Base-by-base conservation (phyloP, 2,797 vertebrate species). In the Hapalemur alaotrensis region DNA sequence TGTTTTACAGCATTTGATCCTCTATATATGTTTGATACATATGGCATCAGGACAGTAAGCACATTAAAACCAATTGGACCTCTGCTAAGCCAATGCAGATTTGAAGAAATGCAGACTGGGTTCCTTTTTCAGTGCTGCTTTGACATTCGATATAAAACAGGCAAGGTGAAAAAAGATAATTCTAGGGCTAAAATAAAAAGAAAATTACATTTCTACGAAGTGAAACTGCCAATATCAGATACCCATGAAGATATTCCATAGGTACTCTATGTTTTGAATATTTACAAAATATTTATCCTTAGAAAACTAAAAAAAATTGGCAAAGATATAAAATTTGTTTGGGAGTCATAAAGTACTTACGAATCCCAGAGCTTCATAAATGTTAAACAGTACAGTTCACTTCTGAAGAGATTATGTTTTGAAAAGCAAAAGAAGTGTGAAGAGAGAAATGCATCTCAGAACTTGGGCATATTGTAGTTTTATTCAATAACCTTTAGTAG, bases 401-500 rank as follows among this genome's bases (percentile, higher is more conserved):
- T 86, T 67, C 67, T 86, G 50, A 63, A 59, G 30, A 89, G n/a
- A 73, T 61, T 48, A 67, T 43, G 2, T 70, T 92, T 41, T 35
- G 52, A 95, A 54, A 84, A 93, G 41, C 69, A 95, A 80, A 75
- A 85, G 70, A 91, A 17, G 22, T 69, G 2, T 97, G 14, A 85
- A 80, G 69, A 73, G 18, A 89, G n/a, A 17, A 81, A 13, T 65
- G 3, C 10, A 11, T 90, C 35, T 84, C 57, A 73, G 70, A 86
- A 61, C 20, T 65, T 92, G 41, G 61, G 28, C 30, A 38, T 43
- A 79, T 69, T 59, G 8, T 86, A 81, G 23, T 84, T 96, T 91
- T 89, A 41, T 95, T 93, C 69, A 83, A 46, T 88, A 81, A 54
- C 22, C 12, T 70, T 5, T 48, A 84, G 20, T 22, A 75, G 9